phyloP scores from a whole-genome alignment of 2,113 vertebrate species.

The Jaculus jaculus region DNA sequence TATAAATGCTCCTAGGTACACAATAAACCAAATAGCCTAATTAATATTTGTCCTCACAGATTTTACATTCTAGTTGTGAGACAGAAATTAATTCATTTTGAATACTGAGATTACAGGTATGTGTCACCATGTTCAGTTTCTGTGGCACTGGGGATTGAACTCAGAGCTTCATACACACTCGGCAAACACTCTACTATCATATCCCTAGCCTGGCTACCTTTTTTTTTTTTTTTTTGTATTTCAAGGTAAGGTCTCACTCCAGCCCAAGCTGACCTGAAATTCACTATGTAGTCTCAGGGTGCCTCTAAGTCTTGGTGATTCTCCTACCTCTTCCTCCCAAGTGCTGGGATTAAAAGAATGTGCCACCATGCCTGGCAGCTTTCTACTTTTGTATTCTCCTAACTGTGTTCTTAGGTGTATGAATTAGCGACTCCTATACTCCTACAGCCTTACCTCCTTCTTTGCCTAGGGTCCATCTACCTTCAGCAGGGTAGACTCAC shows the following conservation, averaged over 20 bases:
- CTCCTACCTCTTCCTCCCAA: neutral
- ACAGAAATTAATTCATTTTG: neutral
- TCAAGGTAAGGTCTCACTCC: too few species aligned
- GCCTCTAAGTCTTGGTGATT: neutral
- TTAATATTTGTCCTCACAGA: too few species aligned
- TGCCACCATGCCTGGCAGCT: neutral
- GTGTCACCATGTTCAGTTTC: neutral
- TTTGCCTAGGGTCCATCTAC: neutral
- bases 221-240: too few species aligned
- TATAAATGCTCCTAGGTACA: too few species aligned
- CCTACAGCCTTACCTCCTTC: neutral
- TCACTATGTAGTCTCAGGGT: neutral
- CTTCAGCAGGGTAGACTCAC: constrained; percentile 14
- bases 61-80: too few species aligned
- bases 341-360: neutral
- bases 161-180: too few species aligned
- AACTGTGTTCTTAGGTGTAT: neutral
- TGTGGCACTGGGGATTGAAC: too few species aligned
- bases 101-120: neutral
- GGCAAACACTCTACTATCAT: too few species aligned
- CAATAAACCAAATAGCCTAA: too few species aligned
- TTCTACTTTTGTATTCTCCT: neutral
- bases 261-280: neutral
- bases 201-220: too few species aligned
- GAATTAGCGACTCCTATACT: neutral